Conservation (phyloP, 2,113 vertebrate genomes). For the Caloenas nicobarica region DNA sequence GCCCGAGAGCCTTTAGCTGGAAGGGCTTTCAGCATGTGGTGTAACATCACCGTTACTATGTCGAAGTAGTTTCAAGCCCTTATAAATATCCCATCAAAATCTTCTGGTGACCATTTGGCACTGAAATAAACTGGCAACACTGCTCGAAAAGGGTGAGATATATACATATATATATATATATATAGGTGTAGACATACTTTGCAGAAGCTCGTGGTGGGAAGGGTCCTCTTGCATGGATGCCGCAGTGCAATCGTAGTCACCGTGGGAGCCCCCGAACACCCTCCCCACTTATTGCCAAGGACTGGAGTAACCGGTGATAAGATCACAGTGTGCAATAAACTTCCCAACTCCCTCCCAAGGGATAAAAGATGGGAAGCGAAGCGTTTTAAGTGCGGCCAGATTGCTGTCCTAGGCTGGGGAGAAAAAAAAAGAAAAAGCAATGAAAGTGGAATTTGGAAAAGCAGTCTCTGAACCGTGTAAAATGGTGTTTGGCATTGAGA, state of each 20-base stretch:
- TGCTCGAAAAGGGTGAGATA: background rate
- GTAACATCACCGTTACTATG: background rate
- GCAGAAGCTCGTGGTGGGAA: background rate
- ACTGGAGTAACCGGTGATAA: background rate
- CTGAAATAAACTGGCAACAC: background rate
- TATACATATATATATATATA: fast-evolving
- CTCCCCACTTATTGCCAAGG: background rate
- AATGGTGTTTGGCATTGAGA: background rate
- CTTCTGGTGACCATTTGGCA: background rate
- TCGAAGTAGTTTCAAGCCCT: background rate
- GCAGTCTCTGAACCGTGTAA: background rate
- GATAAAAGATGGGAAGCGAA: background rate
- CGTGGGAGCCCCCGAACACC: fast-evolving
- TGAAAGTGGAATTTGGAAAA: background rate
- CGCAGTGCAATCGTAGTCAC: fast-evolving
- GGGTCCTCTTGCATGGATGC: background rate
- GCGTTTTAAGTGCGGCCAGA: conserved; percentile 40
- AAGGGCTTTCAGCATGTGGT: background rate
- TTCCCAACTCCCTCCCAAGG: background rate
- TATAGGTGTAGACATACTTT: background rate
- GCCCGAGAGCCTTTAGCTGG: background rate
- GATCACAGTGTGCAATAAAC: background rate
- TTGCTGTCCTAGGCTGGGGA: background rate
- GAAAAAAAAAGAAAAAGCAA: background rate
- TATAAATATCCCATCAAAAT: background rate